Conservation (phyloP, 2,888 invertebrate genomes). For the Scaptomyza tumidula region DNA sequence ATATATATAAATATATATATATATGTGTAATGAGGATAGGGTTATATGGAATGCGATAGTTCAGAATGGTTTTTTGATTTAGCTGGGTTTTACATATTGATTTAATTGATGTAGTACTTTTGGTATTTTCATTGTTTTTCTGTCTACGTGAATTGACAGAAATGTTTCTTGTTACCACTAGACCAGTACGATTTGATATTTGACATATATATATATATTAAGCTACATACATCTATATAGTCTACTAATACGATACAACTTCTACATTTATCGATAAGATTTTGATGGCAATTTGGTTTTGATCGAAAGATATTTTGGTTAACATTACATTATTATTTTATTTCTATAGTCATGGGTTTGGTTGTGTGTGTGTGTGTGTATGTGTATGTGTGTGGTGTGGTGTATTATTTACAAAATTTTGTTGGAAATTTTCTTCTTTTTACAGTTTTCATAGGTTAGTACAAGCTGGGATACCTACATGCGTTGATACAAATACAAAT, state of each 20-base stretch:
- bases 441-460: conserved; percentile 32
- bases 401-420: conserved; percentile 54
- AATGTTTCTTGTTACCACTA: conserved; percentile 38
- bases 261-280: conserved; percentile 16
- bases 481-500: conserved; percentile 28
- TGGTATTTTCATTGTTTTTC: not conserved
- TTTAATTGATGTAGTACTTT: not conserved
- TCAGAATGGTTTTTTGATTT: not conserved
- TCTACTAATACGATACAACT: conserved; percentile 31
- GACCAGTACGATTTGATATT: conserved; percentile 35
- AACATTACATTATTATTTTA: conserved; percentile 22
- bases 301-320: conserved; percentile 27
- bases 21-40: conserved; percentile 9
- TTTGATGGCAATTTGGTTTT: conserved; percentile 37
- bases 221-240: conserved; percentile 35
- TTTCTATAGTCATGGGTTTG: conserved; percentile 17
- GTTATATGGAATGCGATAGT: conserved; percentile 29
- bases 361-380: conserved; percentile 15
- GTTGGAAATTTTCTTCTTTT: conserved; percentile 6
- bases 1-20: not conserved
- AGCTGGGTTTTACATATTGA: no score
- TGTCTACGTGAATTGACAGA: conserved; percentile 1
- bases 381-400: conserved; percentile 25
- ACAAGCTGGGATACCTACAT: conserved; percentile 39
- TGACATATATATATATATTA: conserved; percentile 16